These are phyloP conservation scores for Archips xylosteana DNA, from an alignment of 2,888 invertebrate species.

Conservation along the genomic window DNA sequence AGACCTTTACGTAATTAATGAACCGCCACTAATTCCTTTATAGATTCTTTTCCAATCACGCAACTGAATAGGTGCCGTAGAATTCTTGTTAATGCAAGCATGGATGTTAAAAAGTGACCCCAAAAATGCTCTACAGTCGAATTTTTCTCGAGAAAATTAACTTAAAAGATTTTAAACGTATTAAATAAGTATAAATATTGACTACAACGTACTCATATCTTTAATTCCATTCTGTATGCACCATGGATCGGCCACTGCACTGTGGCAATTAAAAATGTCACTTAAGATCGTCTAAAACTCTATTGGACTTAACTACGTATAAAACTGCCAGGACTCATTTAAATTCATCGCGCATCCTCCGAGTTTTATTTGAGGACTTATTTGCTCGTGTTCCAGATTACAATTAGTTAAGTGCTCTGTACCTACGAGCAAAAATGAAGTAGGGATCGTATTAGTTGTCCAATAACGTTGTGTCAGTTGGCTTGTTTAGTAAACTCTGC, in stretches of 20 bases:
- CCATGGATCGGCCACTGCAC: not conserved
- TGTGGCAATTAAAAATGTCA: constrained; percentile 7
- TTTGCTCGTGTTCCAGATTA: constrained; percentile 15
- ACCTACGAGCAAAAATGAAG: constrained; percentile 9
- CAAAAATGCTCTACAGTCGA: not conserved
- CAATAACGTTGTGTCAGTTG: constrained; percentile 53
- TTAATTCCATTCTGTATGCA: constrained; percentile 9
- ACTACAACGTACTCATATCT: not conserved
- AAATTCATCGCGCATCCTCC: constrained; percentile 5
- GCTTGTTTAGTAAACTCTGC: not conserved
- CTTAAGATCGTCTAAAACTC: constrained; percentile 2
- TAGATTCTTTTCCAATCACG: not conserved
- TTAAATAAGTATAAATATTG: not conserved
- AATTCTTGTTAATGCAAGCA: not conserved
- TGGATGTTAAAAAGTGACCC: not conserved
- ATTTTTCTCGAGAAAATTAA: not conserved
- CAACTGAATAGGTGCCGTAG: not conserved
- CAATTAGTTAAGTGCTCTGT: constrained; percentile 11
- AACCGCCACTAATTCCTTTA: not conserved
- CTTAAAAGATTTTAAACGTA: not conserved
- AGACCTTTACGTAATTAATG: too few relatives aligned
- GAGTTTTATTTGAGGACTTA: constrained; percentile 12
- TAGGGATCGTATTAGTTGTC: constrained; percentile 55
- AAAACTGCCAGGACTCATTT: constrained; percentile 5
- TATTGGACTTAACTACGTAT: constrained; percentile 19